Percentiles rank a stretch among this genome's conserved stretches.
phyloP scores from a whole-genome alignment of 2,797 vertebrate genomes.

The Eptatretus atami region DNA sequence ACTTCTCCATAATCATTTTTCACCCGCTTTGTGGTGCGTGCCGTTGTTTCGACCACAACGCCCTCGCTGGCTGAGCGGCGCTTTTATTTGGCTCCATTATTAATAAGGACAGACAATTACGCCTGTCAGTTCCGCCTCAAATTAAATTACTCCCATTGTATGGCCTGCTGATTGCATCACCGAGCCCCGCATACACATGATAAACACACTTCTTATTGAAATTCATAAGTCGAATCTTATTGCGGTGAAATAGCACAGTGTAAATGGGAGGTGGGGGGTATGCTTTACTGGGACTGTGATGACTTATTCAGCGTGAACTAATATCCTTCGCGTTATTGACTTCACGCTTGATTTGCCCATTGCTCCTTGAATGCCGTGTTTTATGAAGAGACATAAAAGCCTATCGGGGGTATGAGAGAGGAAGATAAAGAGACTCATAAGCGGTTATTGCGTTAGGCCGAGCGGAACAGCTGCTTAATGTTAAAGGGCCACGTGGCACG shows the following conservation, averaged over 20 bases:
- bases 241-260: background rate
- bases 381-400: conserved; percentile 6
- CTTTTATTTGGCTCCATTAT: background rate
- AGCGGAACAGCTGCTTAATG: conserved; percentile 6
- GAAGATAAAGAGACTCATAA: conserved; percentile 6
- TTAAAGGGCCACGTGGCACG: conserved; percentile 4
- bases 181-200: background rate
- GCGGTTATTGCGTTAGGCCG: conserved; percentile 6
- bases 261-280: too few relatives aligned
- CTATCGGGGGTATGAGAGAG: conserved; percentile 4
- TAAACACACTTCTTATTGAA: conserved; percentile 3
- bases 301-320: conserved; percentile 5
- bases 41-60: background rate
- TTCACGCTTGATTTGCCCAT: conserved; percentile 4
- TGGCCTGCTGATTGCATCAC: background rate
- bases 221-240: conserved; percentile 1
- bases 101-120: conserved; percentile 5
- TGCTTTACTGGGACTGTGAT: conserved; percentile 1
- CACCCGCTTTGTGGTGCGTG: background rate
- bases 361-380: conserved; percentile 4
- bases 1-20: conserved; percentile 3
- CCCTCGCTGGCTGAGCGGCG: background rate
- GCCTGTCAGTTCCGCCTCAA: background rate
- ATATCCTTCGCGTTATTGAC: conserved; percentile 5
- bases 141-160: conserved; percentile 5